These are phyloP conservation scores for Hydrotaea cyrtoneurina DNA, from an alignment of 2,888 invertebrate species.

Conservation along the genomic window DNA sequence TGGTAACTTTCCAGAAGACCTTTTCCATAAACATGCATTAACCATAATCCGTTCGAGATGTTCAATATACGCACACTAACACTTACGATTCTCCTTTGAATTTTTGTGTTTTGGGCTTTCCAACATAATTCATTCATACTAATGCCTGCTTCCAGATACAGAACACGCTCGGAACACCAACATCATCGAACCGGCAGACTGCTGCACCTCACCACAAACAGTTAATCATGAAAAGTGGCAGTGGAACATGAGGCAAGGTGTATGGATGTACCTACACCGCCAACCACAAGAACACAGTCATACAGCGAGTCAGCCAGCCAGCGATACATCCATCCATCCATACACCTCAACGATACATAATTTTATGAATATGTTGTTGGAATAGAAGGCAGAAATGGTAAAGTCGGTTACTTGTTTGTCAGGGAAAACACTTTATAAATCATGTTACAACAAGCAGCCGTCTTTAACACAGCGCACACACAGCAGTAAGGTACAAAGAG, in stretches of 20 bases:
- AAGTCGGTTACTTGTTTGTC: constrained; percentile 68
- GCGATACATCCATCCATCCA: constrained; percentile 18
- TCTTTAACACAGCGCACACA: constrained; percentile 57
- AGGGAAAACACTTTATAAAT: constrained; percentile 70
- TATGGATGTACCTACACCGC: constrained; percentile 39
- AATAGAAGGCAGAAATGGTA: constrained; percentile 33
- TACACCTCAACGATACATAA: constrained; percentile 25
- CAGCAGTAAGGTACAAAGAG: constrained; percentile 47
- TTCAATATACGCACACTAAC: constrained; percentile 20
- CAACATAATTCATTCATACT: constrained; percentile 64
- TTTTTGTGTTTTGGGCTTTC: constrained; percentile 34
- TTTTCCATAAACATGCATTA: constrained; percentile 1
- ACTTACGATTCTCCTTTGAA: neutral
- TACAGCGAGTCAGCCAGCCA: constrained; percentile 10
- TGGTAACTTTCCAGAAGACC: constrained; percentile 16
- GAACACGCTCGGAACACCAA: constrained; percentile 41
- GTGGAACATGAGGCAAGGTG: constrained; percentile 69
- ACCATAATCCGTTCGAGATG: constrained; percentile 45
- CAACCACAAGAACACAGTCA: constrained; percentile 47
- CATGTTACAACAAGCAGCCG: constrained; percentile 68
- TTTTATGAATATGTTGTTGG: constrained; percentile 40
- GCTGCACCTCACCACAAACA: constrained; percentile 66
- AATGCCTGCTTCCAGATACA: constrained; percentile 42
- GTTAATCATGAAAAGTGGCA: constrained; percentile 71
- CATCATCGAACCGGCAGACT: constrained; percentile 41